Evolutionary conservation across 2,888 invertebrate genomes (phyloP).

Genomic region (Omphaloscelis lunosa): DNA sequence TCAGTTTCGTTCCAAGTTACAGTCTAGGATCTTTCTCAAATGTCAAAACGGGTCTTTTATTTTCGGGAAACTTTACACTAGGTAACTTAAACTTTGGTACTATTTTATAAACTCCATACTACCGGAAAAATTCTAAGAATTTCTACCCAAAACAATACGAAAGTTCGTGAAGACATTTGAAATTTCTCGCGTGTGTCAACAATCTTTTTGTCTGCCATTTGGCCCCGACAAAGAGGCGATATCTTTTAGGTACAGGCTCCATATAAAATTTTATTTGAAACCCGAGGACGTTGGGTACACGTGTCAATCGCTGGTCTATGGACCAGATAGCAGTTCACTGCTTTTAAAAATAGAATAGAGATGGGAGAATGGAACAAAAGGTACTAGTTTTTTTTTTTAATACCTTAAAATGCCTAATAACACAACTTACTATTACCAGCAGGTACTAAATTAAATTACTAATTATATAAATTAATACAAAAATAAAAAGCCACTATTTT

Average conservation of each 20-base stretch:
- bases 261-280: slow-evolving; percentile 58
- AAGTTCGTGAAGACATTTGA: slow-evolving; percentile 20
- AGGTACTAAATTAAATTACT: too few species aligned
- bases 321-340: slow-evolving; percentile 17
- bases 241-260: slow-evolving; percentile 44
- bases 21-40: too few species aligned
- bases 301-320: slow-evolving; percentile 33
- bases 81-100: not conserved
- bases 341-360: slow-evolving; percentile 45
- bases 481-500: too few species aligned
- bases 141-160: not conserved
- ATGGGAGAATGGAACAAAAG: not conserved
- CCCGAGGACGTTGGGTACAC: slow-evolving; percentile 36
- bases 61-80: not conserved
- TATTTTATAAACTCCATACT: not conserved
- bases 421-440: too few species aligned
- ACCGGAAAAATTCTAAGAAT: not conserved
- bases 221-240: slow-evolving; percentile 42
- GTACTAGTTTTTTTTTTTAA: too few species aligned
- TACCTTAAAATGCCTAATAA: too few species aligned
- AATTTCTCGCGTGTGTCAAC: slow-evolving; percentile 39
- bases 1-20: too few species aligned
- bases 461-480: too few species aligned
- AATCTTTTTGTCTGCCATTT: slow-evolving; percentile 52
- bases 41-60: too few species aligned